Base-by-base conservation (phyloP, 2,888 invertebrate species). In the Dolomedes plantarius region DNA sequence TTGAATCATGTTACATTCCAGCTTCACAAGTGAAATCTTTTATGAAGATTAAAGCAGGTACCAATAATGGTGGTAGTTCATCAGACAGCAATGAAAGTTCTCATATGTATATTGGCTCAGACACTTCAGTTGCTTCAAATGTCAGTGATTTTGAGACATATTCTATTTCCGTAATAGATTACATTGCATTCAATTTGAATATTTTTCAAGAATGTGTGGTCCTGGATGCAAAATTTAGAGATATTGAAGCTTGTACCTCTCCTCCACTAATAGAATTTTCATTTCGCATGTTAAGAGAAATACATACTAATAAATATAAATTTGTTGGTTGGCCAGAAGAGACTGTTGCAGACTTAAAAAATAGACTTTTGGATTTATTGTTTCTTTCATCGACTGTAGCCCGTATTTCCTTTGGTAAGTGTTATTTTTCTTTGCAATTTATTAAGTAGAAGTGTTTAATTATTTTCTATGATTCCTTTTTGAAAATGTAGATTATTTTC, bases 191-290 rank as follows among this genome's bases (percentile, higher is more conserved):
- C 19, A 77, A 72, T 56, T 41, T 85, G 56, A 77, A 85, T 62
- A 67, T 85, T 6, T 77, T 85, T 56, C 83, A 85, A 68, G 83
- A 85, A 31, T 72, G 73, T 73, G 29, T 76, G 27, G 23, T 77
- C n/a, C 67, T 85, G n/a, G 77, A 85, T 72, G 50, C 36, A 16
- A 71, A 41, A 29, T 62, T 31, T 2, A 28, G 28, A 19, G 73
- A 77, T 5, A 67, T 67, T 39, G 31, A 23, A 16, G 39, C 72
- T 19, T 73, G 65, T 62, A 36, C 73, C 16, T 72, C 83, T 3
- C 39, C 73, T 64, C 28, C 67, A 27, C 67, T 85, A 50, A 39
- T 85, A 46, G 83, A 85, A 19, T 85, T 85, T 73, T 36, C 83
- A 23, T 56, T 77, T 9, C 77, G 67, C 32, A 16, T 72, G 28